Evolutionary conservation across 2,888 invertebrate species (phyloP).

Genomic region (Synanthedon myopaeformis): DNA sequence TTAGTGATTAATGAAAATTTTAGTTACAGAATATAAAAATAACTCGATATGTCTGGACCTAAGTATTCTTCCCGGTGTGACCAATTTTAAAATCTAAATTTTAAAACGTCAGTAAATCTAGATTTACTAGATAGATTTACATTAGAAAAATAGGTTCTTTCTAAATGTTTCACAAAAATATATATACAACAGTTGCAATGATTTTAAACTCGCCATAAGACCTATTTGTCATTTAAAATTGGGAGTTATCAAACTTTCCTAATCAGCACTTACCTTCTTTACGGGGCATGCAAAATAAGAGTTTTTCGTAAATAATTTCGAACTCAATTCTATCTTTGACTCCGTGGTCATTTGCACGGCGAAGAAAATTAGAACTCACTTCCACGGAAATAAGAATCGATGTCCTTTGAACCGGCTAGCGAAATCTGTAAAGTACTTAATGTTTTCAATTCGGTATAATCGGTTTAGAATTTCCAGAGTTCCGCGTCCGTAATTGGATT

Average conservation of each 20-base stretch:
- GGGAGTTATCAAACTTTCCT: conserved; percentile 60
- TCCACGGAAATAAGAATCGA: conserved; percentile 32
- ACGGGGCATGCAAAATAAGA: conserved; percentile 48
- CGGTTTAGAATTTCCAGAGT: conserved; percentile 69
- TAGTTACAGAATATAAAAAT: too few relatives aligned
- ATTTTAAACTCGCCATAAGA: not conserved
- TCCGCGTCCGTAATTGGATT: conserved; percentile 65
- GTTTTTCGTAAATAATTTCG: conserved; percentile 58
- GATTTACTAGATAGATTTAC: too few relatives aligned
- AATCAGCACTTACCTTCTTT: conserved; percentile 45
- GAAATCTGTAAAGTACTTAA: conserved; percentile 64
- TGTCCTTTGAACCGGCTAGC: conserved; percentile 25
- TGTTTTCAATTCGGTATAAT: conserved; percentile 70
- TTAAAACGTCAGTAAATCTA: too few relatives aligned
- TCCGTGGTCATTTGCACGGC: conserved; percentile 34
- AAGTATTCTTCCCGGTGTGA: too few relatives aligned
- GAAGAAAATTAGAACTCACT: conserved; percentile 29
- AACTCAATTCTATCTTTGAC: conserved; percentile 61
- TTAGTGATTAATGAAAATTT: too few relatives aligned
- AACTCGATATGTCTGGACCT: too few relatives aligned
- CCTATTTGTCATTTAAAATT: conserved; percentile 40
- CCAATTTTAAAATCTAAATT: too few relatives aligned
- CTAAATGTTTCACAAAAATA: too few relatives aligned
- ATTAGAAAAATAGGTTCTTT: too few relatives aligned
- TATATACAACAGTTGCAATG: too few relatives aligned